Conservation (phyloP, 2,113 vertebrate genomes). For the Datnioides undecimradiatus region DNA sequence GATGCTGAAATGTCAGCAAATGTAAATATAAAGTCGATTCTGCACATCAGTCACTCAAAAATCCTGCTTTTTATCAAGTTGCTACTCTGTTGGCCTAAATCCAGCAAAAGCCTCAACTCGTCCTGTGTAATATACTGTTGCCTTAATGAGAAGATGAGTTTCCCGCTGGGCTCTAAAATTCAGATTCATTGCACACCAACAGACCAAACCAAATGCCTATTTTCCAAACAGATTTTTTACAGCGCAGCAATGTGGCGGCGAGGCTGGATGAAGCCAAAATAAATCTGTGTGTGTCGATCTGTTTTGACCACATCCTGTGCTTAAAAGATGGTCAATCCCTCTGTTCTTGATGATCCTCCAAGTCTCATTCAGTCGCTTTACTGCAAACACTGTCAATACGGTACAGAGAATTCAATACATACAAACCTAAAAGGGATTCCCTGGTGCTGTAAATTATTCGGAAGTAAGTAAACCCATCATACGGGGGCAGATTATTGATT, state of each 20-base stretch:
- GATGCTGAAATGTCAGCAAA: slow-evolving; percentile 3
- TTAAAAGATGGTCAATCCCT: slow-evolving; percentile 28
- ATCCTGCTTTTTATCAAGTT: not conserved
- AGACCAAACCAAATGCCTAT: not conserved
- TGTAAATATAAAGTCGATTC: not conserved
- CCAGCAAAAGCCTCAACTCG: not conserved
- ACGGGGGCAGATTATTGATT: slow-evolving; percentile 50
- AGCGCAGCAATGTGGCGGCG: not conserved
- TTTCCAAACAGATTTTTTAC: slow-evolving; percentile 26
- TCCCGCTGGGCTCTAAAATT: slow-evolving; percentile 12
- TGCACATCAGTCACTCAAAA: slow-evolving; percentile 26
- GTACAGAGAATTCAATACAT: not conserved
- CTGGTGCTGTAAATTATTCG: slow-evolving; percentile 12
- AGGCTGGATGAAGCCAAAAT: slow-evolving; percentile 20
- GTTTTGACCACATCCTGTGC: slow-evolving; percentile 34
- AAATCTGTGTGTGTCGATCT: slow-evolving; percentile 23
- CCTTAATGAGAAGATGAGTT: not conserved
- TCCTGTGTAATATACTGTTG: not conserved
- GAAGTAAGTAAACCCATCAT: slow-evolving; percentile 8
- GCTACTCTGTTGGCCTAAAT: not conserved
- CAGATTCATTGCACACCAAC: slow-evolving; percentile 1
- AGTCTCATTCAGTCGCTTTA: slow-evolving; percentile 14
- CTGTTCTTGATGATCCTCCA: slow-evolving; percentile 34
- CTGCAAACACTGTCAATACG: not conserved
- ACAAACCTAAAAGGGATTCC: slow-evolving; percentile 1